Evolutionary conservation across 2,797 vertebrate genomes (phyloP), one percentile per base, ranked within the genome.

Genomic region (Pseudopleuronectes americanus): DNA sequence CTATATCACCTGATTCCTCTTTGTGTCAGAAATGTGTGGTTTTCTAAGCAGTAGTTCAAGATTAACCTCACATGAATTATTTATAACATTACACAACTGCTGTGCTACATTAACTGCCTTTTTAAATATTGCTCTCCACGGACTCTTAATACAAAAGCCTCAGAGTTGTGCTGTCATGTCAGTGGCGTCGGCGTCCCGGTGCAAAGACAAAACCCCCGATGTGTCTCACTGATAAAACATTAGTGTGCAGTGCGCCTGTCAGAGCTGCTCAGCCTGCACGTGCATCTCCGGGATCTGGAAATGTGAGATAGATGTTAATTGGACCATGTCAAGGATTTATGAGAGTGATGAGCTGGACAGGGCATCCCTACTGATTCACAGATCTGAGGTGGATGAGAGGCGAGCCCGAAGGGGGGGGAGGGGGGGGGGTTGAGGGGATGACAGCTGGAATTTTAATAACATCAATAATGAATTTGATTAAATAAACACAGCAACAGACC

Each of bases 221-320:
- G 73, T 78, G 84, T 71, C 67, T 68, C 61, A n/a, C 79, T 74
- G 86, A 89, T 89, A 84, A 85, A 86, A 85, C 85, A 86, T 83
- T 80, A 72, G 80, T 76, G 85, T 77, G 71, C 83, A 49, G 77
- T 4, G 59, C 41, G 57, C 71, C 86, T 89, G 90, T 87, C 86
- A 86, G 75, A 77, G 68, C 77, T 45, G 58, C 68, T 87, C 87
- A 80, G 76, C 73, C 82, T 68, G 70, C 77, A 71, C 74, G 45
- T 67, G 77, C 81, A 21, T 53, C 21, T 43, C 60, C 4, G 48
- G 72, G 80, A 66, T 12, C 43, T 54, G 68, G 36, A 58, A 68
- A 77, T 83, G 79, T 65, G 69, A 83, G 80, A 48, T 79, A 75
- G 80, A 81, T 81, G 80, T 60, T 88, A 88, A 90, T 89, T 86